Conservation (phyloP, 2,797 vertebrate genomes). For the Macroramphosus scolopax region DNA sequence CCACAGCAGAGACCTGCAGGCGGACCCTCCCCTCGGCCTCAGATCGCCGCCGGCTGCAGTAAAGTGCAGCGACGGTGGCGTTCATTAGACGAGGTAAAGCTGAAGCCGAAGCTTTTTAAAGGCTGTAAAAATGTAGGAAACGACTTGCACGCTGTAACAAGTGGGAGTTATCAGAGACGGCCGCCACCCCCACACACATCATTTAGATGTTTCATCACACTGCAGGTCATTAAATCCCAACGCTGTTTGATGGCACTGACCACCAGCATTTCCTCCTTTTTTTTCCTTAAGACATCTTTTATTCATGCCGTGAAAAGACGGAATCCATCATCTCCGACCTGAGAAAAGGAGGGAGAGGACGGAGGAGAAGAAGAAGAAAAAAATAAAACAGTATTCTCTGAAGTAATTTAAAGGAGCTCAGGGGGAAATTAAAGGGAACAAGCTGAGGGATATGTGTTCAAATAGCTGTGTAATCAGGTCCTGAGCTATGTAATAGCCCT, state of each 20-base stretch:
- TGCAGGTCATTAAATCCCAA: conserved; percentile 58
- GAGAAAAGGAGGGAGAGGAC: conserved; percentile 18
- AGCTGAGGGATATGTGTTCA: conserved; percentile 70
- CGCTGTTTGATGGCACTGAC: conserved; percentile 63
- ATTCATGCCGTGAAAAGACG: conserved; percentile 69
- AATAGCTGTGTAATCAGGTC: conserved; percentile 72
- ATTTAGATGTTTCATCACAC: conserved; percentile 60
- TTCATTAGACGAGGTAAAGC: too few species aligned
- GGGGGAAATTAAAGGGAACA: conserved; percentile 72
- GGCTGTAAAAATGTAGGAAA: too few species aligned
- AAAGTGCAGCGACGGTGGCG: too few species aligned
- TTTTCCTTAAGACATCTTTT: conserved; percentile 62
- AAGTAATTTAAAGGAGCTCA: conserved; percentile 71
- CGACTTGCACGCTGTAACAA: too few species aligned
- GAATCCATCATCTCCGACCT: conserved; percentile 50
- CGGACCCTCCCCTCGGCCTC: too few species aligned
- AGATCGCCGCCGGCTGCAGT: too few species aligned
- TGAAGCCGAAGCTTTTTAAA: too few species aligned
- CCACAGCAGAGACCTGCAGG: too few species aligned
- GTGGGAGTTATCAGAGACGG: too few species aligned
- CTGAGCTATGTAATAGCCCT: conserved; percentile 64
- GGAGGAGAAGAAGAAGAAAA: too few species aligned
- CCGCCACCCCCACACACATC: too few species aligned
- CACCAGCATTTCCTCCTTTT: conserved; percentile 53
- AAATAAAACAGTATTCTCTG: conserved; percentile 53